Base-by-base conservation (phyloP, 2,888 invertebrate genomes). In the Tridacna crocea region DNA sequence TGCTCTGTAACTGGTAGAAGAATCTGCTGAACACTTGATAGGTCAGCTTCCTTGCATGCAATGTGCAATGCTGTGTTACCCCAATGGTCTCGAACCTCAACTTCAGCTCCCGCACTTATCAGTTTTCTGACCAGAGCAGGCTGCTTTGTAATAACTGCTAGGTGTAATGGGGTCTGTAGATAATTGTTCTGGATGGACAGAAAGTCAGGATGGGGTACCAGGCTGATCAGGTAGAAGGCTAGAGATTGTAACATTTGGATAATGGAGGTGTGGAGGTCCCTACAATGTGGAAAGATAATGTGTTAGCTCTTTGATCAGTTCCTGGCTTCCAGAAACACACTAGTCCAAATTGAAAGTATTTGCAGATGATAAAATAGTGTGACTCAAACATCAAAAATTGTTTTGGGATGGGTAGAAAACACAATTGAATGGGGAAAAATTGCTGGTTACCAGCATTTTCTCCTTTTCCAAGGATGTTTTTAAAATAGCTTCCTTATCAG, bases 11-110 rank as follows among this genome's bases (percentile, higher is more conserved):
- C 81, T 11, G 93, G 93, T 0, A 95, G 96, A 0, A 97, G 96
- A 65, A 98, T 95, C 0, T 97, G 97, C 90, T 96, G 96, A 13
- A 97, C 96, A 92, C 97, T 97, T 61, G 96, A 95, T 51, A 96
- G 91, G 92, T 97, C 96, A 12, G 97, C 97, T 24, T 95, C 95
- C 82, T 96, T 95, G 79, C 97, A 97, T 0, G 98, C 98, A 82
- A 98, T 95, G 94, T 98, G 98, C 12, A 98, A 95, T 0, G 98
- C 96, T 0, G 98, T 98, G 94, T 98, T 97, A 6, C 98, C 98
- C 82, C 96, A 95, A 75, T 96, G 95, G 93, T 98, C 97, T 72
- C 97, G 95, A 70, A 96, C 95, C 60, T 95, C 94, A 0, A 95
- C 94, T 75, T 95, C 94, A 0, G 98, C 98, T 24, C 98, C 98